Evolutionary conservation across 2,888 invertebrate species (phyloP).

Genomic region (Thelaira solivaga): DNA sequence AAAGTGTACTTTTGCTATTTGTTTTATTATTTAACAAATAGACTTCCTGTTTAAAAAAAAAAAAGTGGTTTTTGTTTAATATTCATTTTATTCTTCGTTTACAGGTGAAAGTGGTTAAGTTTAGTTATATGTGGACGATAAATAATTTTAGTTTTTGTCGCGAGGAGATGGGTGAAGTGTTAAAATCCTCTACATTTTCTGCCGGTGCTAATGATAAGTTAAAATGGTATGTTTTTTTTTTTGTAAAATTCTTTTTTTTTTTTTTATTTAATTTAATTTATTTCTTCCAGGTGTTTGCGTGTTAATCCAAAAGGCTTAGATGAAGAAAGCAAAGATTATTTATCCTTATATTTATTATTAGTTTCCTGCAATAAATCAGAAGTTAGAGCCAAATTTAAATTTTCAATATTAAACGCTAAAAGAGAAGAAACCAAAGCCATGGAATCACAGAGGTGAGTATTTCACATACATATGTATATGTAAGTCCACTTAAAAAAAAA

Average conservation of each 20-base stretch:
- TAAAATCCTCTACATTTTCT: constrained; percentile 99
- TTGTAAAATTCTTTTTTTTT: neutral
- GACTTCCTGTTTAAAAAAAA: neutral
- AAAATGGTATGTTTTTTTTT: constrained; percentile 86
- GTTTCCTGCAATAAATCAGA: constrained; percentile 99
- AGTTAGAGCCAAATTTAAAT: constrained; percentile 99
- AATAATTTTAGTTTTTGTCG: constrained; percentile 99
- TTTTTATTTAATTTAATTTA: constrained; percentile 24
- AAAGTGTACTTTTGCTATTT: neutral
- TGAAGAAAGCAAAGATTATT: constrained; percentile 99
- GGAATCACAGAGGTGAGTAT: constrained; percentile 85
- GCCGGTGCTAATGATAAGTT: constrained; percentile 99
- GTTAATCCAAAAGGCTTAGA: constrained; percentile 99
- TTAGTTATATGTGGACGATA: constrained; percentile 99
- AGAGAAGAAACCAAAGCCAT: constrained; percentile 99
- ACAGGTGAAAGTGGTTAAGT: constrained; percentile 99
- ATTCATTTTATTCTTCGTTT: constrained; percentile 20
- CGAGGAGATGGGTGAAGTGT: constrained; percentile 99
- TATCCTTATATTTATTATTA: constrained; percentile 98
- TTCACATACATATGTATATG: neutral
- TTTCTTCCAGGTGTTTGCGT: constrained; percentile 89
- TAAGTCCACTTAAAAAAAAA: no score
- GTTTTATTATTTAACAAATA: neutral
- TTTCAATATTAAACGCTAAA: constrained; percentile 99
- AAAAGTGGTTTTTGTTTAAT: constrained; percentile 62